These are phyloP conservation scores for Anarhynchus alexandrinus DNA, from an alignment of 2,113 vertebrate genomes.

Conservation along the genomic window DNA sequence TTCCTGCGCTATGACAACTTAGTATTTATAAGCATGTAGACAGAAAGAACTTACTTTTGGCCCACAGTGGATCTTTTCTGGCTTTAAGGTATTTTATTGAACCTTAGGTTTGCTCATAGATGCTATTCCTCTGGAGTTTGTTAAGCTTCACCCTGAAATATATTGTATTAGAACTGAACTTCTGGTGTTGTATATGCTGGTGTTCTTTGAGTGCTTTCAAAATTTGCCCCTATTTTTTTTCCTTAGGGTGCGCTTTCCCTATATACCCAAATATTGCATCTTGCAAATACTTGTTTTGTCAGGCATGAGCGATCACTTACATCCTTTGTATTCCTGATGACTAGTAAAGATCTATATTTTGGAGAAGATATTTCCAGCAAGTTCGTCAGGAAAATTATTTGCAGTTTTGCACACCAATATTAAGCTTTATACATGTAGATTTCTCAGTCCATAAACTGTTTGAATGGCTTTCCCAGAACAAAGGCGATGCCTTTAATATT, in stretches of 20 bases:
- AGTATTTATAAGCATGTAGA: neutral
- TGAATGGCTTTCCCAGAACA: constrained; percentile 29
- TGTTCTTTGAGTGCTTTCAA: neutral
- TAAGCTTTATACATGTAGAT: constrained; percentile 9
- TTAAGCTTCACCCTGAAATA: neutral
- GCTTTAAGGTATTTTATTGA: neutral
- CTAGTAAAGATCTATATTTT: neutral
- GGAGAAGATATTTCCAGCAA: neutral
- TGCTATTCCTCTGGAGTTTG: neutral
- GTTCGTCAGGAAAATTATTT: neutral
- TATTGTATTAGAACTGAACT: neutral
- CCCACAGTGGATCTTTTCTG: neutral
- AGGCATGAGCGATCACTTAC: neutral
- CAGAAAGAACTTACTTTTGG: neutral
- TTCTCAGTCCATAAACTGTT: constrained; percentile 11
- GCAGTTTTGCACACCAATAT: neutral
- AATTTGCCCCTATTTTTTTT: neutral
- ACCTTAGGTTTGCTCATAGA: neutral
- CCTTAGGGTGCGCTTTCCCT: neutral
- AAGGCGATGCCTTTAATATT: constrained; percentile 24
- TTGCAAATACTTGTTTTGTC: constrained; percentile 1
- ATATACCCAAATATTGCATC: neutral
- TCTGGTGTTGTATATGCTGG: neutral
- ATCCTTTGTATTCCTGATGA: neutral
- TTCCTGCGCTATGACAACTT: neutral